These are phyloP conservation scores for Spinus olivaceus DNA, from an alignment of 2,797 vertebrate genomes.

Conservation along the genomic window DNA sequence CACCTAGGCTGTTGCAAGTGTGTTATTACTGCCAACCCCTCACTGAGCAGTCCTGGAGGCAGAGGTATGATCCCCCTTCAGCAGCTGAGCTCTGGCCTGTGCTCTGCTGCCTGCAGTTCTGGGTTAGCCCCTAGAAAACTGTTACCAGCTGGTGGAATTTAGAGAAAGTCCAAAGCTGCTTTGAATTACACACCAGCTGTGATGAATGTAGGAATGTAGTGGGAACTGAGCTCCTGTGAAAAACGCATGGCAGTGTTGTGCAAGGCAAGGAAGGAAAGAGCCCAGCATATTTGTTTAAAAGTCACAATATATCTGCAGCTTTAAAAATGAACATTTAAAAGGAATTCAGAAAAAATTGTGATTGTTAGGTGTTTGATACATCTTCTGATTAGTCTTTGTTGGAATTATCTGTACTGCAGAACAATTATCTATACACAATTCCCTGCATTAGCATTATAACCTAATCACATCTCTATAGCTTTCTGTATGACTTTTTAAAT, in stretches of 20 bases:
- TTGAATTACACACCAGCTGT: not conserved
- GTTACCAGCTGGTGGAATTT: not conserved
- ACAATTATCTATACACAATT: conserved; percentile 35
- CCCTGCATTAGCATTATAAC: conserved; percentile 25
- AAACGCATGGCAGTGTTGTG: not conserved
- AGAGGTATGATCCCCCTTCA: not conserved
- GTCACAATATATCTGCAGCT: not conserved
- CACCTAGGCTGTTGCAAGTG: not conserved
- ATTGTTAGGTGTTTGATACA: conserved; percentile 15
- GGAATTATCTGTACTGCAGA: conserved; percentile 21
- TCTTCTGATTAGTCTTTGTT: conserved; percentile 24
- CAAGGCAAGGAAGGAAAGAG: not conserved
- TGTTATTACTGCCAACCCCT: not conserved
- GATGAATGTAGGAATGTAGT: not conserved
- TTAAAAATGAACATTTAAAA: not conserved
- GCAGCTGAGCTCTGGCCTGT: not conserved
- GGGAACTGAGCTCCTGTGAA: not conserved
- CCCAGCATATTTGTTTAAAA: not conserved
- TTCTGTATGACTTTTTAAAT: conserved; percentile 36
- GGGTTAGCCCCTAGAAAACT: not conserved
- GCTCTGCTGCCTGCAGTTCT: not conserved
- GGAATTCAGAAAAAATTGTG: not conserved
- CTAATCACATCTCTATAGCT: conserved; percentile 32
- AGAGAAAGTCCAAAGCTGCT: not conserved
- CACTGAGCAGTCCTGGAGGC: not conserved